These are phyloP conservation scores for Enoplosus armatus DNA, from an alignment of 2,797 vertebrate genomes.

Conservation along the genomic window DNA sequence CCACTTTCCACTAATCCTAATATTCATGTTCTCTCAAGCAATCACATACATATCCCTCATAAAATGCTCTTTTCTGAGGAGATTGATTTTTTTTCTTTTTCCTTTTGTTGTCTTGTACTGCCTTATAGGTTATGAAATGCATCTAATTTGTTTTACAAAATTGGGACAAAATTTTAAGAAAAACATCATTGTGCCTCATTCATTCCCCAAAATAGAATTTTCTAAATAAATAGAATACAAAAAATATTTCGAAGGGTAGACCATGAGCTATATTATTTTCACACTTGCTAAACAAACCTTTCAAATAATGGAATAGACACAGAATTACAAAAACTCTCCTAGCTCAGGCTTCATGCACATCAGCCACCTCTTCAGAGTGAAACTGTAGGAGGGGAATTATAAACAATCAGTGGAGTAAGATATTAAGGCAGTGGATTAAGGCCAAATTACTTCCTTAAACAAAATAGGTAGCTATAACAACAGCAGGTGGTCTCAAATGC, in stretches of 20 bases:
- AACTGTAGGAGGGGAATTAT: constrained; percentile 66
- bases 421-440: constrained; percentile 65
- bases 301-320: constrained; percentile 33
- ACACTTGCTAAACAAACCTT: constrained; percentile 24
- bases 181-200: background rate
- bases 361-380: constrained; percentile 34
- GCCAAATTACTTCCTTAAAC: constrained; percentile 73
- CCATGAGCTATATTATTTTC: constrained; percentile 16
- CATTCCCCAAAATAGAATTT: background rate
- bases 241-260: background rate
- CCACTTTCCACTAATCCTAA: background rate
- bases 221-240: background rate
- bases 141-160: background rate
- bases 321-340: constrained; percentile 44
- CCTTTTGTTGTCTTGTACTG: background rate
- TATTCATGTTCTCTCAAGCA: background rate
- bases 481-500: constrained; percentile 52
- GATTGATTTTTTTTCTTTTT: background rate
- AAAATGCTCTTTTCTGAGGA: background rate
- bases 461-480: constrained; percentile 69
- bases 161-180: background rate
- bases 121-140: background rate
- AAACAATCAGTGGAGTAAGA: constrained; percentile 64
- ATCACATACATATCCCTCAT: background rate
- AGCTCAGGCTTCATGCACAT: constrained; percentile 36